These are phyloP conservation scores for Acrobasis consociella DNA, from an alignment of 2,888 invertebrate species.

Conservation along the genomic window DNA sequence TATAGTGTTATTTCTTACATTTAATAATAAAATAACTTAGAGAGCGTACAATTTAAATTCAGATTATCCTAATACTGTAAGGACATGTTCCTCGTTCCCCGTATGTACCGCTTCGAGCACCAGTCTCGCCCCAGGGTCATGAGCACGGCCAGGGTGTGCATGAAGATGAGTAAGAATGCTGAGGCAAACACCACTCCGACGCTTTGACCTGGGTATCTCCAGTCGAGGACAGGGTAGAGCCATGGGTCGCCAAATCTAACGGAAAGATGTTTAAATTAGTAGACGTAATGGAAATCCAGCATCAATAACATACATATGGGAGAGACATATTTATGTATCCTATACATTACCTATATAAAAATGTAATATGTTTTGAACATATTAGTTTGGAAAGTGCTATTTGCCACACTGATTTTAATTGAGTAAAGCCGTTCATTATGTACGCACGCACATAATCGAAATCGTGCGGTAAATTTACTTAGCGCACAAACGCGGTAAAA, in stretches of 20 bases:
- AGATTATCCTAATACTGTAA: conserved; percentile 39
- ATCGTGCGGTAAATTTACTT: too few relatives aligned
- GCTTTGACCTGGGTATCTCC: conserved; percentile 85
- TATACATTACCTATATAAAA: too few relatives aligned
- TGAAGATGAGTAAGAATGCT: conserved; percentile 80
- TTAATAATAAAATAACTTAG: conserved; percentile 2
- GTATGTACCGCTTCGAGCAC: conserved; percentile 44
- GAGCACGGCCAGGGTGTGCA: conserved; percentile 83
- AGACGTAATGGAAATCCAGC: too few relatives aligned
- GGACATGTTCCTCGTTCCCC: conserved; percentile 41
- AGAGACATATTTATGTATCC: too few relatives aligned
- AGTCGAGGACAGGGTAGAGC: conserved; percentile 91
- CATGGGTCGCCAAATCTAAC: conserved; percentile 83
- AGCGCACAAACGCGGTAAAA: too few relatives aligned
- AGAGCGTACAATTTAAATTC: conserved; percentile 12
- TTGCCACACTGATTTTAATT: too few relatives aligned
- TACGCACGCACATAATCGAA: too few relatives aligned
- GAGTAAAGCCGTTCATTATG: too few relatives aligned
- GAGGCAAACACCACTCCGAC: conserved; percentile 82
- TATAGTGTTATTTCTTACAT: not conserved
- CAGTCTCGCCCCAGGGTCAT: conserved; percentile 75
- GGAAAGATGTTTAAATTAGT: not conserved
- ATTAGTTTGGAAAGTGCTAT: too few relatives aligned
- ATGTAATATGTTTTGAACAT: too few relatives aligned
- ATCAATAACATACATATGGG: too few relatives aligned